These are phyloP conservation scores for Gallirallus australis DNA, from an alignment of 2,797 vertebrate species.

Conservation along the genomic window DNA sequence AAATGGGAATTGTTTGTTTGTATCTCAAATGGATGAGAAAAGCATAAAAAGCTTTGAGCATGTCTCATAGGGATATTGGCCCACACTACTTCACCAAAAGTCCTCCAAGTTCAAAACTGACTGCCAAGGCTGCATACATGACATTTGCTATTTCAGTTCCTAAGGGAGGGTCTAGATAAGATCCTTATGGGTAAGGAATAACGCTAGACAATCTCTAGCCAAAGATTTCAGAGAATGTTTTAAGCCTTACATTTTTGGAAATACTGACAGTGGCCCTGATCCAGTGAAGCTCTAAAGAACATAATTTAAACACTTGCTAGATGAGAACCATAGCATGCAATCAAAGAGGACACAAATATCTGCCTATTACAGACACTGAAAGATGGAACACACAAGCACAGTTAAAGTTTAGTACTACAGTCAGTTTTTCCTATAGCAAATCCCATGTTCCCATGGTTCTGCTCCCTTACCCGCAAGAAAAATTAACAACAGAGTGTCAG, in stretches of 20 bases:
- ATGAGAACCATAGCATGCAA: constrained; percentile 24
- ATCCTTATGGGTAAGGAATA: constrained; percentile 53
- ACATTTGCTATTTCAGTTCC: constrained; percentile 63
- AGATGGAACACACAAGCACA: not conserved
- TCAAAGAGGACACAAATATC: constrained; percentile 31
- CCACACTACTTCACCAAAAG: constrained; percentile 3
- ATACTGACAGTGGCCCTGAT: constrained; percentile 45
- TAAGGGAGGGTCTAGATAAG: constrained; percentile 53
- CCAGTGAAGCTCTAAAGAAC: constrained; percentile 48
- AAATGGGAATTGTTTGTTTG: constrained; percentile 29
- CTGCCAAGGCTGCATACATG: constrained; percentile 61
- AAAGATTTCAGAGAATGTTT: constrained; percentile 50
- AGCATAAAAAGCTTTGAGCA: constrained; percentile 35
- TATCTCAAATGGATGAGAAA: constrained; percentile 28
- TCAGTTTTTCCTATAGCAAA: not conserved
- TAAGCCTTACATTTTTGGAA: constrained; percentile 49
- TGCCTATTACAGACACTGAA: not conserved
- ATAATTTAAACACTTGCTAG: not conserved
- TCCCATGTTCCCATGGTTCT: not conserved
- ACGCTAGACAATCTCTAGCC: constrained; percentile 35
- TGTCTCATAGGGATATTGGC: constrained; percentile 39
- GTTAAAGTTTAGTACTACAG: not conserved
- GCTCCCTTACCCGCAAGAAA: not conserved
- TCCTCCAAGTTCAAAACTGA: constrained; percentile 53
- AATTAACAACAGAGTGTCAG: not conserved